phyloP scores from a whole-genome alignment of 2,888 invertebrate genomes.

The Eupeodes luniger region DNA sequence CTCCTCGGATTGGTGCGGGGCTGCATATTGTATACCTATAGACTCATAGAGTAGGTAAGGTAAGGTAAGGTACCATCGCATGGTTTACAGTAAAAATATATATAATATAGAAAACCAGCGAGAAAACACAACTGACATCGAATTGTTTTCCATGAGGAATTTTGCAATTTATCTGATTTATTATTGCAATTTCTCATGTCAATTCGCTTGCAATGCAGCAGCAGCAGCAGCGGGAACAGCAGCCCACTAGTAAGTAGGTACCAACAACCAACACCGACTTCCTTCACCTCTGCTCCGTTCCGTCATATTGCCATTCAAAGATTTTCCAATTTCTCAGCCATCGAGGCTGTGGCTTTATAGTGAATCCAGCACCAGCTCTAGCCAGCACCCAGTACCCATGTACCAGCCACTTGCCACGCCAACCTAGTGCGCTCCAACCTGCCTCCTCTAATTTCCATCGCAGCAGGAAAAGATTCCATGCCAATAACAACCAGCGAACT shows the following conservation, averaged over 20 bases:
- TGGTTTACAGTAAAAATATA: not conserved
- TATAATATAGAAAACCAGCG: slow-evolving; percentile 30
- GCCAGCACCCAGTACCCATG: too few species aligned
- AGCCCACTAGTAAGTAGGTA: not conserved
- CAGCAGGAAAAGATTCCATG: slow-evolving; percentile 55
- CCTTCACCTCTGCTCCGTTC: not conserved
- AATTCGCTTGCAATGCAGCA: slow-evolving; percentile 54
- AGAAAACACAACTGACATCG: slow-evolving; percentile 74
- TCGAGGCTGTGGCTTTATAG: slow-evolving; percentile 45
- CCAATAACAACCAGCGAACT: slow-evolving; percentile 34
- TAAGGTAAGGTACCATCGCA: slow-evolving; percentile 3
- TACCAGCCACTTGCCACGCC: slow-evolving; percentile 61
- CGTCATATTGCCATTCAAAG: slow-evolving; percentile 35
- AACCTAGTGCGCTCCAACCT: slow-evolving; percentile 45
- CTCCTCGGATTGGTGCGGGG: not conserved
- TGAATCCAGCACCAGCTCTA: not conserved
- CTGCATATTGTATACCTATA: too few species aligned
- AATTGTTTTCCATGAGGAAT: slow-evolving; percentile 75
- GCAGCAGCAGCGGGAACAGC: not conserved
- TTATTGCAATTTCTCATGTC: slow-evolving; percentile 76
- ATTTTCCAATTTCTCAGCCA: slow-evolving; percentile 73
- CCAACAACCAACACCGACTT: not conserved
- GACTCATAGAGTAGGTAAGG: too few species aligned
- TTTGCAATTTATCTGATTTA: slow-evolving; percentile 76
- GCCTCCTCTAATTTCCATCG: slow-evolving; percentile 61